Conservation (phyloP, 2,113 vertebrate species). For the Lucifuga dentata region DNA sequence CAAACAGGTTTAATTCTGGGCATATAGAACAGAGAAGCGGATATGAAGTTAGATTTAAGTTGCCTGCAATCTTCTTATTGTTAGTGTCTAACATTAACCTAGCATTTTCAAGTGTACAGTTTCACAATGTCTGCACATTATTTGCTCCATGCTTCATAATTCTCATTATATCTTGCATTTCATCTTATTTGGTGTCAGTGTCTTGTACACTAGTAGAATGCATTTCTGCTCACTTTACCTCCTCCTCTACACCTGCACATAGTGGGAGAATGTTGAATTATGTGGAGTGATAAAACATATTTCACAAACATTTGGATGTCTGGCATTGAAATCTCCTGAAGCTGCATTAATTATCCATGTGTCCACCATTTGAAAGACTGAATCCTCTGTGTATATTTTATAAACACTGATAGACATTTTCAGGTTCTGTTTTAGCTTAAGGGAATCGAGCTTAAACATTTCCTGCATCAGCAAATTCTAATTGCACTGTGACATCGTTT, state of each 20-base stretch:
- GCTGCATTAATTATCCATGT: too few species aligned
- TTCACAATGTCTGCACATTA: neutral
- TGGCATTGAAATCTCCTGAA: too few species aligned
- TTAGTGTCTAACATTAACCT: too few species aligned
- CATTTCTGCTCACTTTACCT: neutral
- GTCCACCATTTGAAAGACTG: too few species aligned
- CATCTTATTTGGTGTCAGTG: neutral
- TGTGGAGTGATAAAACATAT: slow-evolving; percentile 1
- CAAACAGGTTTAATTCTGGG: neutral
- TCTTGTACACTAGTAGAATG: neutral
- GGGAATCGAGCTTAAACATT: too few species aligned
- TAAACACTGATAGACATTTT: too few species aligned
- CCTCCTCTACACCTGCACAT: slow-evolving; percentile 12
- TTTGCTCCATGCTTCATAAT: neutral
- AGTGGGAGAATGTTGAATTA: neutral
- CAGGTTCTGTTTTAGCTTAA: too few species aligned
- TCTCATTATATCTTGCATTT: slow-evolving; percentile 9
- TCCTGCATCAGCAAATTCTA: too few species aligned
- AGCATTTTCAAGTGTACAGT: neutral
- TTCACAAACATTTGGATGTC: neutral
- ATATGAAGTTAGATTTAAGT: neutral
- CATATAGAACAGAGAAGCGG: neutral
- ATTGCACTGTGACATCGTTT: slow-evolving; percentile 1
- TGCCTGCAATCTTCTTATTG: neutral
- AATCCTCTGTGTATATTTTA: too few species aligned